Evolutionary conservation across 2,113 vertebrate genomes (phyloP).

Genomic region (Rana temporaria): DNA sequence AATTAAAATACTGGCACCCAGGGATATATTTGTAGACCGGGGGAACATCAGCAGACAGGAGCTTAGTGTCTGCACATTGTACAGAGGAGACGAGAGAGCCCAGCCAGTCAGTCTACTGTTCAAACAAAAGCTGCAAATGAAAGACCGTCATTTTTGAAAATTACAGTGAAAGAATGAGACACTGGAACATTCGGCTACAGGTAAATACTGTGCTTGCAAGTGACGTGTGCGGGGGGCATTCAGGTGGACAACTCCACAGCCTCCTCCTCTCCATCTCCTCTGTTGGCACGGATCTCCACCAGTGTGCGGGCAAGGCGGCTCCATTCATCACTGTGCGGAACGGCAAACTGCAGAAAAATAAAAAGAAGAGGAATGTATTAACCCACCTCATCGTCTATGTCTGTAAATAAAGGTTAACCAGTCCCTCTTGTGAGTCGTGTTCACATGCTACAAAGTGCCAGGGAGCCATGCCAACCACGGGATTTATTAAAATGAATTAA

Average conservation of each 20-base stretch:
- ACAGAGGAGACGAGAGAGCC: background rate
- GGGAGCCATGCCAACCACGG: too few species aligned
- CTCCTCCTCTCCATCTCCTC: conserved; percentile 92
- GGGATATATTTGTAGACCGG: background rate
- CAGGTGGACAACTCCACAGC: conserved; percentile 86
- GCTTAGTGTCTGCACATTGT: conserved; percentile 29
- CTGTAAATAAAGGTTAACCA: too few species aligned
- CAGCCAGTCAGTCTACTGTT: background rate
- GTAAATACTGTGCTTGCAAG: conserved; percentile 41
- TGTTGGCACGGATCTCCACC: conserved; percentile 93
- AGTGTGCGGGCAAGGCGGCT: conserved; percentile 88
- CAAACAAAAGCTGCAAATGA: conserved; percentile 17
- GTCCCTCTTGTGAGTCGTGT: too few species aligned
- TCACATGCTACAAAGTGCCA: too few species aligned
- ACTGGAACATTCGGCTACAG: background rate
- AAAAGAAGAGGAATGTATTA: background rate
- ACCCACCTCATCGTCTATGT: too few species aligned
- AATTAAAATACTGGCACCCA: conserved; percentile 27
- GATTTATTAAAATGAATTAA: too few species aligned
- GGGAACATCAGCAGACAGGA: conserved; percentile 7
- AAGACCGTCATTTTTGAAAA: conserved; percentile 42
- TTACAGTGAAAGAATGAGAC: conserved; percentile 60
- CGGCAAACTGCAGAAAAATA: conserved; percentile 80
- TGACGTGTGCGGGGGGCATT: background rate
- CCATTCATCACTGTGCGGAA: conserved; percentile 93